These are phyloP conservation scores for Pseudopleuronectes americanus DNA, from an alignment of 2,797 vertebrate species.

Conservation along the genomic window DNA sequence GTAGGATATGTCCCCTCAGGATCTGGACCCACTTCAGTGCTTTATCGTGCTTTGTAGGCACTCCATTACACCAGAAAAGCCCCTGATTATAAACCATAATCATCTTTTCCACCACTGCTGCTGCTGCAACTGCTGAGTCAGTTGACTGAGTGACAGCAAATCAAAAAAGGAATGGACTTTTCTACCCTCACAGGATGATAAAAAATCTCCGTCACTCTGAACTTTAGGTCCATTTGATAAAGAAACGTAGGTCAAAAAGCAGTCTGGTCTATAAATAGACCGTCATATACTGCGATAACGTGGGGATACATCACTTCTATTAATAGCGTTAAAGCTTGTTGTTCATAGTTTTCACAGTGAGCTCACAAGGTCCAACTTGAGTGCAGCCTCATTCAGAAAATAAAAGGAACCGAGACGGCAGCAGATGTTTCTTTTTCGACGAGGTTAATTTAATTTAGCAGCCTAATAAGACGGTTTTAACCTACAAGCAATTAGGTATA, in stretches of 20 bases:
- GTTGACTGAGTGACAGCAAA: slow-evolving; percentile 60
- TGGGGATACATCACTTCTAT: slow-evolving; percentile 24
- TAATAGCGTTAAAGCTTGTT: slow-evolving; percentile 24
- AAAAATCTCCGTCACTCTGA: neutral
- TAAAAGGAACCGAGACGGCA: slow-evolving; percentile 38
- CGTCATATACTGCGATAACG: neutral
- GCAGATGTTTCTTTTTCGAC: slow-evolving; percentile 74
- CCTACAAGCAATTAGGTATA: slow-evolving; percentile 52
- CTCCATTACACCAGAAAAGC: slow-evolving; percentile 79
- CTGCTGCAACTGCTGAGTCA: slow-evolving; percentile 67
- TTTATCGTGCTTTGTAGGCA: slow-evolving; percentile 79
- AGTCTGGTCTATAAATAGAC: slow-evolving; percentile 27
- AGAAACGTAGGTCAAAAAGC: neutral
- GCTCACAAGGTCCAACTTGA: slow-evolving; percentile 36
- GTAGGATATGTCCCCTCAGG: slow-evolving; percentile 74
- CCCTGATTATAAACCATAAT: slow-evolving; percentile 79
- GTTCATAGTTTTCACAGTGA: slow-evolving; percentile 32
- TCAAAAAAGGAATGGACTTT: slow-evolving; percentile 41
- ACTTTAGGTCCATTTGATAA: slow-evolving; percentile 2
- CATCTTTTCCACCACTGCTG: slow-evolving; percentile 65
- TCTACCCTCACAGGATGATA: slow-evolving; percentile 23
- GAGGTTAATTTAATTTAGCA: slow-evolving; percentile 74
- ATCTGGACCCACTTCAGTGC: slow-evolving; percentile 76
- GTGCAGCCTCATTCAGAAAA: slow-evolving; percentile 63
- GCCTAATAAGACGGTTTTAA: slow-evolving; percentile 66